Evolutionary conservation across 2,113 vertebrate species (phyloP), one percentile per base, ranked within the genome.

Genomic region (Oncorhynchus masou): DNA sequence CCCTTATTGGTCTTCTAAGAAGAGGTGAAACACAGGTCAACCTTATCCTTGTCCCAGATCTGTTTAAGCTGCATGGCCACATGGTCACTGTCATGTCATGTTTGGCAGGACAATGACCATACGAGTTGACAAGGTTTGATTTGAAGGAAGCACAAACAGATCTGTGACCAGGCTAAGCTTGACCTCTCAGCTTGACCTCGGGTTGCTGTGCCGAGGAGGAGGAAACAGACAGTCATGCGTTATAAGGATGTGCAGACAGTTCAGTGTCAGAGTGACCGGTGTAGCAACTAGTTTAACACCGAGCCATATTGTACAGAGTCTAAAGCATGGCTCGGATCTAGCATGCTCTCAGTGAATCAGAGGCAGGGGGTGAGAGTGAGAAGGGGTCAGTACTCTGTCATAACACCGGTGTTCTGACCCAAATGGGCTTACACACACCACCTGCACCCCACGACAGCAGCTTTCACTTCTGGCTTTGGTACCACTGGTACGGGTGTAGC

Each of bases 371-470:
- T 22, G 49, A 24, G 13, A 68, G 6, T 64, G 68, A 65, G 29
- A 49, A 75, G 76, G 73, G 57, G 73, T 51, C 31, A 45, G 54
- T 86, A 77, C 72, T 73, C 73, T 81, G 67, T 70, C 82, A 86
- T 78, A 78, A 79, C 73, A 85, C 75, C 67, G 19, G 74, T 83
- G 70, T 4, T 27, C 54, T n/a, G 22, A 78, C 57, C 39, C 82
- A 70, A 39, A 27, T 5, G 39, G 39, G 39, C 39, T 45, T 12
- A 85, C 80, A 89, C 88, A 87, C 25, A 68, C 70, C 79, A 92
- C 89, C 92, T 92, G 90, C 85, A 88, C 73, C 64, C 74, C 75
- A 88, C 80, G 85, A 80, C 84, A 75, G 89, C 81, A 85, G 80
- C 85, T 77, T 92, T 89, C 84, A 69, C 73, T 68, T 72, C 80